Conservation (phyloP, 2,113 vertebrate genomes). For the Apteryx owenii region DNA sequence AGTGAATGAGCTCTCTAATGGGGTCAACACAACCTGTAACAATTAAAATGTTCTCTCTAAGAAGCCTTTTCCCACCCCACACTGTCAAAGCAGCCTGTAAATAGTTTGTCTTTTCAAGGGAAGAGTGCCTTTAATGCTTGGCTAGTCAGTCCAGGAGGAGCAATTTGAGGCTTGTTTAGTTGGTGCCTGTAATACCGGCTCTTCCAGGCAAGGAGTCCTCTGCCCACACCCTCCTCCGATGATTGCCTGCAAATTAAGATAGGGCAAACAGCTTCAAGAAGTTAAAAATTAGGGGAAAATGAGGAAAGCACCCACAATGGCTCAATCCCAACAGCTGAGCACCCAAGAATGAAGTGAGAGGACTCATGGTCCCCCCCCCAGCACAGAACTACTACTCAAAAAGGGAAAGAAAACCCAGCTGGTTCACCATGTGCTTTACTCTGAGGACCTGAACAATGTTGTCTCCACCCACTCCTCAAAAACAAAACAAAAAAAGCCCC, state of each 20-base stretch:
- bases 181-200: not conserved
- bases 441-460: not conserved
- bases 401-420: not conserved
- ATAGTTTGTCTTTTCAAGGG: constrained; percentile 43
- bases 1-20: not conserved
- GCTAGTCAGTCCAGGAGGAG: not conserved
- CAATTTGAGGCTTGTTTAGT: not conserved
- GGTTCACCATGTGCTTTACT: not conserved
- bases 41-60: not conserved
- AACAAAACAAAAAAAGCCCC: not conserved
- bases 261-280: not conserved
- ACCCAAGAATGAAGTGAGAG: not conserved
- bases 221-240: not conserved
- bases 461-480: not conserved
- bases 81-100: not conserved
- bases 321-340: not conserved
- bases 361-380: not conserved
- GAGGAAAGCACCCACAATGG: accelerated
- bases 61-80: not conserved
- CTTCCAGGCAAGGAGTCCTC: not conserved
- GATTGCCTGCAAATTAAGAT: not conserved
- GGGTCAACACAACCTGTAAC: not conserved
- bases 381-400: not conserved
- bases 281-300: not conserved
- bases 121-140: not conserved